These are phyloP conservation scores for Andrena cerasifolii DNA, from an alignment of 1,140 invertebrate species.

Conservation along the genomic window DNA sequence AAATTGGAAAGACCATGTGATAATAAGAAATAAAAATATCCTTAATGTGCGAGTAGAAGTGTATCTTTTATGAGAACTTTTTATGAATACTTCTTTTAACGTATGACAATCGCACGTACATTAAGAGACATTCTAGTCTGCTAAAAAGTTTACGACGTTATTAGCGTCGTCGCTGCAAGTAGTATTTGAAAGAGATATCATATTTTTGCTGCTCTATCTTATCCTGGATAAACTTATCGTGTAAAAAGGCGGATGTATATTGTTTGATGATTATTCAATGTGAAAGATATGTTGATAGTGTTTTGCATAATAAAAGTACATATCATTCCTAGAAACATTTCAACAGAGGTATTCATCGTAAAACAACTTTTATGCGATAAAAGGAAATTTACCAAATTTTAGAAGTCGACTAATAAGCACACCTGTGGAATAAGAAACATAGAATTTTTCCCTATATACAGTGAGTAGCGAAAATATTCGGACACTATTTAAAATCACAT, in stretches of 20 bases:
- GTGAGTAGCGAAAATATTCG: no score
- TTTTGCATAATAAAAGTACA: conserved; percentile 34
- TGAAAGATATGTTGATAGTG: conserved; percentile 46
- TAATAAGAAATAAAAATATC: conserved; percentile 54
- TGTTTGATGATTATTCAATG: conserved; percentile 64
- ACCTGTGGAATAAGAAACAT: conserved; percentile 8
- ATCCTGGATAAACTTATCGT: conserved; percentile 38
- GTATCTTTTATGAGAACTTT: conserved; percentile 41
- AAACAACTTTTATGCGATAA: background rate
- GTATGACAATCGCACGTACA: conserved; percentile 16
- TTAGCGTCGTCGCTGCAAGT: background rate
- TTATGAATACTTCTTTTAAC: conserved; percentile 14
- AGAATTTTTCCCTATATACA: background rate
- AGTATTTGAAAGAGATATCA: conserved; percentile 2
- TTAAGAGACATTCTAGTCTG: conserved; percentile 17
- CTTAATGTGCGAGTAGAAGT: conserved; percentile 42
- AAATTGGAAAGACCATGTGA: conserved; percentile 67
- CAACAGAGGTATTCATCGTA: conserved; percentile 4
- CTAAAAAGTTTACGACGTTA: conserved; percentile 6
- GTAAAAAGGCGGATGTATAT: conserved; percentile 70
- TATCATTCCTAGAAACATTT: conserved; percentile 17
- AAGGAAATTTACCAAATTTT: conserved; percentile 13
- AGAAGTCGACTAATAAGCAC: background rate
- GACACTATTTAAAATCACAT: no score
- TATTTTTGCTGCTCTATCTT: conserved; percentile 6